A percentile compares a stretch with the other conserved stretches of the same genome.
These are phyloP conservation scores for Tridacna crocea DNA, from an alignment of 2,888 invertebrate genomes.

Conservation along the genomic window DNA sequence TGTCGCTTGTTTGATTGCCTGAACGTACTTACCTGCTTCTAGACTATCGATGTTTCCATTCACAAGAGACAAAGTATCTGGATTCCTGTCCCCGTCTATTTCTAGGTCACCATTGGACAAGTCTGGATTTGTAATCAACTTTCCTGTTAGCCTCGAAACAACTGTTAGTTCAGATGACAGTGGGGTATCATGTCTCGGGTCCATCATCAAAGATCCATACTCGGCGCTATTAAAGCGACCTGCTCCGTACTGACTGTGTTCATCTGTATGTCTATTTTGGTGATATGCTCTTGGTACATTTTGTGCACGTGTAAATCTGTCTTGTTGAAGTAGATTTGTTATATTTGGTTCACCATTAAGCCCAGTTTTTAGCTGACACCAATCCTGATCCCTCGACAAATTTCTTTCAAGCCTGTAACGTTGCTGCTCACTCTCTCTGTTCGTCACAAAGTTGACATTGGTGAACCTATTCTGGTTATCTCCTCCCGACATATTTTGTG, in stretches of 20 bases:
- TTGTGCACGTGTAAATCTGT: neutral
- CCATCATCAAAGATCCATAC: slow-evolving; percentile 11
- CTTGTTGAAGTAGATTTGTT: neutral
- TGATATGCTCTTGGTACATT: neutral
- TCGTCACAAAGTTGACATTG: too few relatives aligned
- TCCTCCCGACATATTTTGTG: neutral
- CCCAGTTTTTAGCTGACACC: too few relatives aligned
- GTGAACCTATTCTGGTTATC: neutral
- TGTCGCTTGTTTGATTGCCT: too few relatives aligned
- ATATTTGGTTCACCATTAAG: too few relatives aligned
- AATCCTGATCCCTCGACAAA: too few relatives aligned
- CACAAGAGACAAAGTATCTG: neutral
- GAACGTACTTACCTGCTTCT: neutral
- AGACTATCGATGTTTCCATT: neutral
- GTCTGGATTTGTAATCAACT: slow-evolving; percentile 26
- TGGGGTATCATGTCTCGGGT: slow-evolving; percentile 16
- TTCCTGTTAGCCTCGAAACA: slow-evolving; percentile 29
- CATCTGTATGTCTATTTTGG: too few relatives aligned
- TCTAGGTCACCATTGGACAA: slow-evolving; percentile 45
- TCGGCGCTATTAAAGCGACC: neutral
- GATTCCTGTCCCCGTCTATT: slow-evolving; percentile 26
- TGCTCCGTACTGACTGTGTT: neutral
- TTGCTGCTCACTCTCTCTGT: too few relatives aligned
- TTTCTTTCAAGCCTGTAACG: too few relatives aligned
- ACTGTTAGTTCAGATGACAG: slow-evolving; percentile 16